Conservation (phyloP, 1,140 invertebrate species). For the Anastatus disparis region DNA sequence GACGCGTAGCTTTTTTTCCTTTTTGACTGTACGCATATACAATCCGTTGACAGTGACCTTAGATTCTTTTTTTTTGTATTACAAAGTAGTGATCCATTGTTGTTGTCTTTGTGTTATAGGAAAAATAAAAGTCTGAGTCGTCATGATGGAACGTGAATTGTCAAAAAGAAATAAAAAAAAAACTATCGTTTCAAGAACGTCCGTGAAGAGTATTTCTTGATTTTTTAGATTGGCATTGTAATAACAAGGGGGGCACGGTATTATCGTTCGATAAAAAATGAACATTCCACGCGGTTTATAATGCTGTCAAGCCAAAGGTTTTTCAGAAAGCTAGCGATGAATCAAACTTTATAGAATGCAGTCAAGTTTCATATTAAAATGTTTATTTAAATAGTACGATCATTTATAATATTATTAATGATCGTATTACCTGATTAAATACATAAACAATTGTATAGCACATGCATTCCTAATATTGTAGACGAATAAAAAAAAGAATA, state of each 20-base stretch:
- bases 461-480: no score
- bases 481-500: no score
- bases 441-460: no score
- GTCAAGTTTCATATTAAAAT: no score
- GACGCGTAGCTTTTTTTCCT: conserved; percentile 23
- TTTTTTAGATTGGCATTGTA: neutral
- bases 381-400: no score
- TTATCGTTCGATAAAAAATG: neutral
- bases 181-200: neutral
- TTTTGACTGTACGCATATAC: conserved; percentile 40
- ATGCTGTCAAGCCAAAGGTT: neutral
- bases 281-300: neutral
- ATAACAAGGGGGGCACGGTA: neutral
- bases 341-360: no score
- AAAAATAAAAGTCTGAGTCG: neutral
- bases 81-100: conserved; percentile 15
- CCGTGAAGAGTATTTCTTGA: neutral
- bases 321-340: no score
- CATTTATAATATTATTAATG: no score
- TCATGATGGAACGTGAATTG: neutral
- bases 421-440: no score
- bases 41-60: conserved; percentile 39
- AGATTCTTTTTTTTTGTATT: conserved; percentile 26
- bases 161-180: no score
- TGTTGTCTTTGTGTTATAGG: neutral